Conservation (phyloP, 2,113 vertebrate species). For the Neolamprologus ventralis region DNA sequence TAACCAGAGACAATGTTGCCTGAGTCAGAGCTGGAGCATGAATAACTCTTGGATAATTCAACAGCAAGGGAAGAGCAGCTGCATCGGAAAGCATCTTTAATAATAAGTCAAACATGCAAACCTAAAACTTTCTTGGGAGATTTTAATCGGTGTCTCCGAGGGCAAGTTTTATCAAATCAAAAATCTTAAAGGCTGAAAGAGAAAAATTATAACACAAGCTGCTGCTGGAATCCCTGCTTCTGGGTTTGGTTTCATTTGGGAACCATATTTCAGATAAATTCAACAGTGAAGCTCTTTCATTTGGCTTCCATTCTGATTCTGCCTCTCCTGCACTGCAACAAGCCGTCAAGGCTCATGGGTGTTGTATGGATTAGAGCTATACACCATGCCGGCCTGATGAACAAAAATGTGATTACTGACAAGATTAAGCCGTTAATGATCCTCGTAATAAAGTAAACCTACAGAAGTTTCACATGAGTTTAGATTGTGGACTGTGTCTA, state of each 20-base stretch:
- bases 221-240: background rate
- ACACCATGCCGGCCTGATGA: background rate
- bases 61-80: background rate
- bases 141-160: background rate
- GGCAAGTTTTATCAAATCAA: background rate
- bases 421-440: background rate
- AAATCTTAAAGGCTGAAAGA: background rate
- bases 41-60: background rate
- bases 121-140: background rate
- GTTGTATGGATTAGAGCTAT: background rate
- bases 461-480: background rate
- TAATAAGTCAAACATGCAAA: background rate
- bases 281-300: background rate
- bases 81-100: background rate
- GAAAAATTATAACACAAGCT: background rate
- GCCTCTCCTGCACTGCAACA: background rate
- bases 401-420: background rate
- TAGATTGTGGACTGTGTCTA: background rate
- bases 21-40: background rate
- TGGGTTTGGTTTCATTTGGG: background rate
- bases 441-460: background rate
- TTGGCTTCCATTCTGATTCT: background rate
- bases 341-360: background rate
- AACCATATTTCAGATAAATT: background rate
- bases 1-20: background rate